Evolutionary conservation across 2,888 invertebrate genomes (phyloP), one percentile per base, ranked within the genome.

Genomic region (Andricus quercusramuli): DNA sequence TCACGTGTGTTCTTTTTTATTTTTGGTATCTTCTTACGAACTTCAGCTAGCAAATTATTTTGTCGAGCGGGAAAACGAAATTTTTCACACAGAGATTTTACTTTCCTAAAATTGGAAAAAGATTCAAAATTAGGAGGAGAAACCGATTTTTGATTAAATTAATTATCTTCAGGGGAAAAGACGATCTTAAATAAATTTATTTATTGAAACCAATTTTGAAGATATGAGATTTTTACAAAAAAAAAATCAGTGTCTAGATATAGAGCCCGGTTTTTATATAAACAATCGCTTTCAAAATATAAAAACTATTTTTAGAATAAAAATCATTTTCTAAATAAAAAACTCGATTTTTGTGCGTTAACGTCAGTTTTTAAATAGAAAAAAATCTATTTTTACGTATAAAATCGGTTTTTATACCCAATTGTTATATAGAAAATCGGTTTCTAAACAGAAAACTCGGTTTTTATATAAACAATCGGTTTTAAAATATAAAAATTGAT

Each of bases 1-100:
- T 74, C 56, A 74, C 56, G 56, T 59, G 74, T 59, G 56, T 74
- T 74, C 5, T n/a, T 74, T 59, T 56, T n/a, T 37, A 32, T 74
- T 56, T 74, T 74, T 74, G 74, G 74, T 74, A 74, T 74, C n/a
- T 74, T 74, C 32, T 74, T n/a, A 74, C 56, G 51, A 74, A 74
- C 32, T 37, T 74, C 32, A 64, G 29, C 64, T 29, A 29, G 29
- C 64, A 64, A 29, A 64, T 64, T 64, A 64, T 64, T 15, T 64
- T 62, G 5, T 64, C 64, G 64, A 64, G 64, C 25, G 29, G 64
- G 64, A 64, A 29, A 64, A 64, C 56, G 3, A 74, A 74, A n/a
- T 37, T 51, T 59, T 56, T 59, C 37, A 56, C 56, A 20, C 13
- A 74, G n/a, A 74, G 32, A 74, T n/a, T 51, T 56, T 4, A 32